A percentile compares a stretch with the other conserved stretches of the same genome.
Conservation (phyloP, 2,797 vertebrate species). For the Artibeus jamaicensis region DNA sequence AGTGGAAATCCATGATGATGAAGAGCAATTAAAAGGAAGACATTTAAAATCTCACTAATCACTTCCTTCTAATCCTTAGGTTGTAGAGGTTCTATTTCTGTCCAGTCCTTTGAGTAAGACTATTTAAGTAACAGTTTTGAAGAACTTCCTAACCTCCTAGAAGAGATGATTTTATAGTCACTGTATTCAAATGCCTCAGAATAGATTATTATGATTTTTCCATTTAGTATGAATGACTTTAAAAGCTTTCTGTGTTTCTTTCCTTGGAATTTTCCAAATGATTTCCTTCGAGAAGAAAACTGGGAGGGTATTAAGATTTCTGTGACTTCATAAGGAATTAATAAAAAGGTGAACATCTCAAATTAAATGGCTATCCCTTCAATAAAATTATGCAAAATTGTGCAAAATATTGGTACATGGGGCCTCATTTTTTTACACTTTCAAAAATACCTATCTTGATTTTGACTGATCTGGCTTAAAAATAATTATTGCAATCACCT, state of each 20-base stretch:
- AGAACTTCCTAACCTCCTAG: background rate
- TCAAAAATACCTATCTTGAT: background rate
- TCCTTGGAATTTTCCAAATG: constrained; percentile 23
- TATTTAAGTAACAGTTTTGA: background rate
- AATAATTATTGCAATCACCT: background rate
- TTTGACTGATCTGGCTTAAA: background rate
- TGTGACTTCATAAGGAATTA: constrained; percentile 41
- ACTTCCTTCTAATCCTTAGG: background rate
- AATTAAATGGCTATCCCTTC: background rate
- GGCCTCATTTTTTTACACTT: background rate
- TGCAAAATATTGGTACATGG: background rate
- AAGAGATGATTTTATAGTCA: background rate
- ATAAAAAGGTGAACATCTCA: constrained; percentile 16
- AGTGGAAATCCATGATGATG: background rate
- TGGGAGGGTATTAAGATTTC: background rate
- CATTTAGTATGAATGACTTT: constrained; percentile 31
- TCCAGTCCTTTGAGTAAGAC: background rate
- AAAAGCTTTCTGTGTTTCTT: constrained; percentile 15
- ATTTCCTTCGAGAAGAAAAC: constrained; percentile 32
- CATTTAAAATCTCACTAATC: background rate
- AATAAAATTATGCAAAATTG: background rate
- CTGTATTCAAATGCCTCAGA: background rate
- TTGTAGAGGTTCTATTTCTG: background rate
- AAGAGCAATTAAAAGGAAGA: background rate
- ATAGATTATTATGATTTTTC: background rate